Conservation (phyloP, 2,113 vertebrate genomes). For the Brevimyrus niger region DNA sequence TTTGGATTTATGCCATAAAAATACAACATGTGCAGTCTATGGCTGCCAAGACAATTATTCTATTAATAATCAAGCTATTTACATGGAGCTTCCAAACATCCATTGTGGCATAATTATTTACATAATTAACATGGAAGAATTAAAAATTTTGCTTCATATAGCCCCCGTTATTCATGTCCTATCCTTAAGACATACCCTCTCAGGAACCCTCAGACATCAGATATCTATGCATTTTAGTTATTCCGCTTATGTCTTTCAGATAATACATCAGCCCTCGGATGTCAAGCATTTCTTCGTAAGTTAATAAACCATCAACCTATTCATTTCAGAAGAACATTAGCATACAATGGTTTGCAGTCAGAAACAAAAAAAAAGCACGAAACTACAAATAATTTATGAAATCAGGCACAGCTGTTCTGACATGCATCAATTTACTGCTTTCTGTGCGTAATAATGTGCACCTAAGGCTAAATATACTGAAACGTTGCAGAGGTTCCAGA, state of each 20-base stretch:
- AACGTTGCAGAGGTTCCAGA: not conserved
- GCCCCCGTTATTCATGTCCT: not conserved
- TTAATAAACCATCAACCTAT: not conserved
- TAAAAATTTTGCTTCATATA: not conserved
- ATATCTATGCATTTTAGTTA: not conserved
- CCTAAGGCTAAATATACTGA: not conserved
- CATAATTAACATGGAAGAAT: not conserved
- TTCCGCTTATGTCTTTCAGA: not conserved
- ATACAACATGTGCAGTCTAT: not conserved
- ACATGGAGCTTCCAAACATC: slow-evolving; percentile 8
- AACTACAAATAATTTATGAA: not conserved
- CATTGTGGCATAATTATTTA: not conserved
- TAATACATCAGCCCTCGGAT: not conserved
- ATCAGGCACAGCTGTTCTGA: not conserved
- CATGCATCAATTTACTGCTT: not conserved
- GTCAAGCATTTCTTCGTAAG: not conserved
- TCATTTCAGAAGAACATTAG: not conserved
- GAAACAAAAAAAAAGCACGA: not conserved
- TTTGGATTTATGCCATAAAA: not conserved
- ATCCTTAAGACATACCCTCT: no score
- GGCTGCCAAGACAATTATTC: slow-evolving; percentile 7
- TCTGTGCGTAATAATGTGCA: not conserved
- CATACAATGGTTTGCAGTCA: not conserved
- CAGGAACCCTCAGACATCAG: not conserved
- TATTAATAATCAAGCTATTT: slow-evolving; percentile 15